These are phyloP conservation scores for Acanthornis magna DNA, from an alignment of 2,797 vertebrate genomes.

Conservation along the genomic window DNA sequence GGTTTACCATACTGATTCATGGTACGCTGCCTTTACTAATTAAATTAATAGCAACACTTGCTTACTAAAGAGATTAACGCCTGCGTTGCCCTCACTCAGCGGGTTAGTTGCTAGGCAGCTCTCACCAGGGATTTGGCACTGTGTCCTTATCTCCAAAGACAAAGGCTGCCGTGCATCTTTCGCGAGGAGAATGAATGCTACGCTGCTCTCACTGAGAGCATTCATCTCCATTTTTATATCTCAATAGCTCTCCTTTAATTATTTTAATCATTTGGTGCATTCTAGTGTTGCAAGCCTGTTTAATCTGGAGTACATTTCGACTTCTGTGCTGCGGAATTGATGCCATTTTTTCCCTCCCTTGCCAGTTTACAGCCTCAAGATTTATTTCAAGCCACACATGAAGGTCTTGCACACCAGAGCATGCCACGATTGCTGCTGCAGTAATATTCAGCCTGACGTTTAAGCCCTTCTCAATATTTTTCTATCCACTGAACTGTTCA, in stretches of 20 bases:
- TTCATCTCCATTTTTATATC: constrained; percentile 56
- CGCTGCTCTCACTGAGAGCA: constrained; percentile 12
- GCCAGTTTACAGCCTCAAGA: background rate
- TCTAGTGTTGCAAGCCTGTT: constrained; percentile 49
- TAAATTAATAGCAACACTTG: constrained; percentile 78
- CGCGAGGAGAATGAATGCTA: constrained; percentile 28
- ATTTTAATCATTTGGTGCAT: constrained; percentile 59
- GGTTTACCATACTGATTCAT: constrained; percentile 60
- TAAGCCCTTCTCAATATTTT: background rate
- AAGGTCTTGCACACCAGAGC: background rate
- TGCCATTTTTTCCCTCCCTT: background rate
- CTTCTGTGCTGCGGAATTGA: background rate
- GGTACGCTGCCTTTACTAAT: constrained; percentile 71
- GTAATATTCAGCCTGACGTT: background rate
- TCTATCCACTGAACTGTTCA: background rate
- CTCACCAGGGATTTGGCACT: constrained; percentile 22
- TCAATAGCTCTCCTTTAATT: constrained; percentile 68
- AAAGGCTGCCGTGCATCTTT: constrained; percentile 13
- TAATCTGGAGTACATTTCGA: constrained; percentile 41
- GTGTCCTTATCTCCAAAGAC: constrained; percentile 43
- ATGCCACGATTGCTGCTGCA: background rate
- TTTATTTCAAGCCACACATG: background rate
- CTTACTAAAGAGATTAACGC: constrained; percentile 73
- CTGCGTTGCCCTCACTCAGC: constrained; percentile 34
- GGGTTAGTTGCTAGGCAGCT: constrained; percentile 73